These are phyloP conservation scores for Yponomeuta evonymella DNA, from an alignment of 2,888 invertebrate genomes.

Conservation along the genomic window DNA sequence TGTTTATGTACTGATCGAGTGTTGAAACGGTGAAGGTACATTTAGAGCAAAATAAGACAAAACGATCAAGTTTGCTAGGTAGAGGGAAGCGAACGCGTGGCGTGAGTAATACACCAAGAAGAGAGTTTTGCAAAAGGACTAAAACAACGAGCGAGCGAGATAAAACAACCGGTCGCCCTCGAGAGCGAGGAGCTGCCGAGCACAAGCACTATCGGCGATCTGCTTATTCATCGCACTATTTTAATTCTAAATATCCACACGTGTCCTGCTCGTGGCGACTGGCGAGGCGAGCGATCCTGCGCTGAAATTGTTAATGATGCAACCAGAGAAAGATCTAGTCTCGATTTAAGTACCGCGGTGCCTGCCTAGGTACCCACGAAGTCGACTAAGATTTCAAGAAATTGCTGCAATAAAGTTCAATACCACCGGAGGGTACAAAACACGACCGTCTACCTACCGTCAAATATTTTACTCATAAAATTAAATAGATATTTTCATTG, in stretches of 20 bases:
- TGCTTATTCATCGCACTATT: slow-evolving; percentile 63
- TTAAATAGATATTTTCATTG: no score
- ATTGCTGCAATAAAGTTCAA: no score
- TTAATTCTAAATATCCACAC: slow-evolving; percentile 54
- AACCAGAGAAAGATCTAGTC: slow-evolving; percentile 26
- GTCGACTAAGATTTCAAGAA: no score
- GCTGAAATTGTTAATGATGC: slow-evolving; percentile 38
- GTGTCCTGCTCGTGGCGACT: slow-evolving; percentile 30
- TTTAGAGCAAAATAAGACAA: slow-evolving; percentile 4
- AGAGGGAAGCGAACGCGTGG: slow-evolving; percentile 12
- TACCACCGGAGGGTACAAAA: no score
- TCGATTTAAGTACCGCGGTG: background rate
- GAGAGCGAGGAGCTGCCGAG: slow-evolving; percentile 24
- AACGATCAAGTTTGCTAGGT: slow-evolving; percentile 7
- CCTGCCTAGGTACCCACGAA: no score
- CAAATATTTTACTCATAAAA: no score
- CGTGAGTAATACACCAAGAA: slow-evolving; percentile 18
- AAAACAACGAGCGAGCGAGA: slow-evolving; percentile 27
- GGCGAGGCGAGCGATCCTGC: slow-evolving; percentile 25
- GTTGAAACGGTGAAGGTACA: slow-evolving; percentile 15
- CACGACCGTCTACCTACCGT: no score
- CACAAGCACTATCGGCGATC: slow-evolving; percentile 24
- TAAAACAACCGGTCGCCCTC: slow-evolving; percentile 18
- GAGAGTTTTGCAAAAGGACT: slow-evolving; percentile 34
- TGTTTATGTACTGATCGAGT: background rate